Evolutionary conservation across 2,797 vertebrate species (phyloP).

Genomic region (Poeciliopsis presidionis): DNA sequence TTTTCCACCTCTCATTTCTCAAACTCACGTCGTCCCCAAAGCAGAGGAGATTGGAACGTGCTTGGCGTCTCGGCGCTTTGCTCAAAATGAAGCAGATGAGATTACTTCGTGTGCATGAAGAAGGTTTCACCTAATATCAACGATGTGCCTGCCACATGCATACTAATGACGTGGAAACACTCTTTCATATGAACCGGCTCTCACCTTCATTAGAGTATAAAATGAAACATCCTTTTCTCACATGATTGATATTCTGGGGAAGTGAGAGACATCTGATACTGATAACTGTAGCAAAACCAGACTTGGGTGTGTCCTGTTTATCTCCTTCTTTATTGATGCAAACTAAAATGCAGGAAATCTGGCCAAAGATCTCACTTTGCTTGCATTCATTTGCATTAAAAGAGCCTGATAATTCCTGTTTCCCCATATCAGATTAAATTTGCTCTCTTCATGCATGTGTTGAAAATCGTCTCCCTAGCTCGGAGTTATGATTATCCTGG

Average conservation of each 20-base stretch:
- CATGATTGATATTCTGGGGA: conserved; percentile 66
- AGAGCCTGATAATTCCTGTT: conserved; percentile 44
- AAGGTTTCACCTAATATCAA: conserved; percentile 71
- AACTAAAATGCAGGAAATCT: conserved; percentile 31
- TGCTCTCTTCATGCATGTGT: conserved; percentile 66
- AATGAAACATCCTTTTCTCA: conserved; percentile 61
- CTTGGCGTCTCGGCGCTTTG: conserved; percentile 55
- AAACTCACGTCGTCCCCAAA: conserved; percentile 67
- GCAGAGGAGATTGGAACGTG: conserved; percentile 71
- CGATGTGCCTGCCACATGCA: conserved; percentile 55
- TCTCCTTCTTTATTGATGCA: not conserved
- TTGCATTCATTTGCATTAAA: conserved; percentile 20
- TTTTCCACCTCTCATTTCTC: conserved; percentile 72
- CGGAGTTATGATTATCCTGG: conserved; percentile 72
- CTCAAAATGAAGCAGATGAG: conserved; percentile 74
- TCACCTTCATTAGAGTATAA: conserved; percentile 73
- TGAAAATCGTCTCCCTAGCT: conserved; percentile 67
- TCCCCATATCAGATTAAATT: conserved; percentile 69
- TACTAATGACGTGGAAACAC: conserved; percentile 69
- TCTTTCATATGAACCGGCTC: conserved; percentile 54
- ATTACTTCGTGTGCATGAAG: conserved; percentile 76
- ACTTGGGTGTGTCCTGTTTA: conserved; percentile 11
- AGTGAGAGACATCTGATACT: conserved; percentile 48
- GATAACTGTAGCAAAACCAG: conserved; percentile 55
- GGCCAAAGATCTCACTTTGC: conserved; percentile 31